phyloP scores from a whole-genome alignment of 2,113 vertebrate genomes.

The Cyphomyrus plagiostoma region DNA sequence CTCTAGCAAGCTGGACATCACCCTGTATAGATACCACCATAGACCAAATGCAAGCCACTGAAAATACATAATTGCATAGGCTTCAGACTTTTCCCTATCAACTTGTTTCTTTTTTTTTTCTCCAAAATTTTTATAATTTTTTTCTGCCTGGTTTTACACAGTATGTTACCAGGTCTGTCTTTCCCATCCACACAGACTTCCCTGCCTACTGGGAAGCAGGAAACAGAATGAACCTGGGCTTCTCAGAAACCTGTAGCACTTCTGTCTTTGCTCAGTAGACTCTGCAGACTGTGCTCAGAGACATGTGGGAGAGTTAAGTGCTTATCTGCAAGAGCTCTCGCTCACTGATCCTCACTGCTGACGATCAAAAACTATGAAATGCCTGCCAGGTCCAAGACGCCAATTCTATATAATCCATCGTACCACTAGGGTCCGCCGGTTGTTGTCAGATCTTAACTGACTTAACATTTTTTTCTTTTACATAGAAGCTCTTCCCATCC shows the following conservation, averaged over 20 bases:
- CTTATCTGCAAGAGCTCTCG: background rate
- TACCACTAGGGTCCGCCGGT: background rate
- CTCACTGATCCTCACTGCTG: constrained; percentile 10
- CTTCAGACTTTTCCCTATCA: background rate
- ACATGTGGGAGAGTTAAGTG: constrained; percentile 4
- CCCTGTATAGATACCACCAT: background rate
- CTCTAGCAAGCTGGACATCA: background rate
- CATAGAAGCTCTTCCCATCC: background rate
- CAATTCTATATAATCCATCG: background rate
- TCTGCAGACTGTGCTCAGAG: background rate
- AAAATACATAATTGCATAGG: background rate
- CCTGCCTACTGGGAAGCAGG: background rate
- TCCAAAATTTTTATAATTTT: background rate
- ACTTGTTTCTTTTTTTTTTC: background rate
- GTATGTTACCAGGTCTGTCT: background rate
- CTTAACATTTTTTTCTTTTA: background rate
- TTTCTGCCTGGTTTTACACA: background rate
- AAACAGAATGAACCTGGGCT: background rate
- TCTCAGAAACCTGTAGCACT: background rate
- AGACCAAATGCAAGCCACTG: background rate
- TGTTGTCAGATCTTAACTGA: constrained; percentile 3
- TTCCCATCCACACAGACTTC: background rate
- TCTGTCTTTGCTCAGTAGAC: background rate
- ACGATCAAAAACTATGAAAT: background rate
- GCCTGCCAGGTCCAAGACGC: background rate